Conservation (phyloP, 1,140 invertebrate species). For the Drosophila setifemur region DNA sequence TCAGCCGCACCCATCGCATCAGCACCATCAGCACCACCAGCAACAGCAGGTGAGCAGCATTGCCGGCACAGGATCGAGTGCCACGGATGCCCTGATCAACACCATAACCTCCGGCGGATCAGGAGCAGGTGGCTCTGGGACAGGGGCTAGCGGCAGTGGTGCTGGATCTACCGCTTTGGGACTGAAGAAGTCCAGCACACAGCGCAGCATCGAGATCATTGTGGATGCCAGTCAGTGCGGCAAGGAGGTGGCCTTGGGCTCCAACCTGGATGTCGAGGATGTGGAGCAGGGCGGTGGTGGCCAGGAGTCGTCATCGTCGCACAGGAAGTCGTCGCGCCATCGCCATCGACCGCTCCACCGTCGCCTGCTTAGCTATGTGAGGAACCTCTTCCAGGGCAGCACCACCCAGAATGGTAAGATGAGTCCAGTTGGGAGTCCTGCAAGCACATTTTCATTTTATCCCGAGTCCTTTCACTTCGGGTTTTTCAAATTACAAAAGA, state of each 20-base stretch:
- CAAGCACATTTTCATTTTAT: not conserved
- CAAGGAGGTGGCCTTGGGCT: slow-evolving; percentile 40
- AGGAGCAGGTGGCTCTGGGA: slow-evolving; percentile 5
- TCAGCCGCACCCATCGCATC: slow-evolving; percentile 31
- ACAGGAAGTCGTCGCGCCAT: slow-evolving; percentile 64
- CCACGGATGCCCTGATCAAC: slow-evolving; percentile 72
- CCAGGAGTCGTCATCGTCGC: slow-evolving; percentile 58
- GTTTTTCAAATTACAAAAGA: too few species aligned
- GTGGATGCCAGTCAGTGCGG: slow-evolving; percentile 74
- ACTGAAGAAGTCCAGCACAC: slow-evolving; percentile 59
- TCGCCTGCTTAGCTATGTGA: slow-evolving; percentile 71
- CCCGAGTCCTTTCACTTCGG: too few species aligned
- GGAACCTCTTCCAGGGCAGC: slow-evolving; percentile 74
- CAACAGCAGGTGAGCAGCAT: slow-evolving; percentile 52
- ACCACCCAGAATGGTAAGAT: slow-evolving; percentile 76
- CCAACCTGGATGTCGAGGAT: slow-evolving; percentile 44
- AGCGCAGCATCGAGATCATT: slow-evolving; percentile 79
- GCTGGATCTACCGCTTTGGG: slow-evolving; percentile 17
- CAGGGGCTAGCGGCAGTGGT: slow-evolving; percentile 9
- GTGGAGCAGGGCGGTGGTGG: slow-evolving; percentile 69
- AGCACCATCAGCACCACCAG: slow-evolving; percentile 2
- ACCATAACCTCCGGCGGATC: slow-evolving; percentile 55
- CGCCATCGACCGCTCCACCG: slow-evolving; percentile 76
- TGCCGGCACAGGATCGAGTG: slow-evolving; percentile 63
- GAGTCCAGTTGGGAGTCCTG: too few species aligned